Evolutionary conservation across 2,113 vertebrate species (phyloP), one percentile per base, ranked within the genome.

Genomic region (Mus spicilegus): DNA sequence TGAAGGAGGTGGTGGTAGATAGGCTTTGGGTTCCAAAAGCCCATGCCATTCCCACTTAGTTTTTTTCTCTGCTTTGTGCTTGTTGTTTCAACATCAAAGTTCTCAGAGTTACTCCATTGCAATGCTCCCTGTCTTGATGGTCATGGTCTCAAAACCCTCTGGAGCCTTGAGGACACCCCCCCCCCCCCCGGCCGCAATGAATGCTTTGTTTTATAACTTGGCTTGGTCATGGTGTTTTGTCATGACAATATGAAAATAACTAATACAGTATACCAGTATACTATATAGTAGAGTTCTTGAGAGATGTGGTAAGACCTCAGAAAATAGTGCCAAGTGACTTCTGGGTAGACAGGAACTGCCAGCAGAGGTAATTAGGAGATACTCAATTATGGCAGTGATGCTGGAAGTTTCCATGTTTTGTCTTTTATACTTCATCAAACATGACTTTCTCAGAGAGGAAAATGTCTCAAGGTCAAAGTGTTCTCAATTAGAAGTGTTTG

Each of bases 101-200:
- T 56, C 33, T 78, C 5, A 81, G 33, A n/a, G 17, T 54, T 54
- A 51, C 49, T 80, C 30, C 49, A 36, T 16, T 54, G 17, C 30
- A 33, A 10, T 51, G 76, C 13, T 49, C 28, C 28, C 28, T 78
- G 76, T 54, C 76, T 20, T 10, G 16, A 36, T 54, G 49, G 30
- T 36, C 49, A 80, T 20, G 33, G 49, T 56, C 77, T 54, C 28
- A 80, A 80, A 80, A 36, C 30, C 17, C 30, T 20, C 30, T 54
- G 77, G 49, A 54, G 20, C 49, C 7, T 33, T 51, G 30, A 54
- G 13, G 49, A 49, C 14, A 4, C 56, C 56, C 13, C 19, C 3
- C 6, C 0, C 1, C 12, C 39, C 39, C 11, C 4, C 20, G 2
- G 0, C 26, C 26, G 49, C 42, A 49, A 7, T 17, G 54, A 78